Evolutionary conservation across 2,113 vertebrate species (phyloP).

Genomic region (Leucopternis melanops): DNA sequence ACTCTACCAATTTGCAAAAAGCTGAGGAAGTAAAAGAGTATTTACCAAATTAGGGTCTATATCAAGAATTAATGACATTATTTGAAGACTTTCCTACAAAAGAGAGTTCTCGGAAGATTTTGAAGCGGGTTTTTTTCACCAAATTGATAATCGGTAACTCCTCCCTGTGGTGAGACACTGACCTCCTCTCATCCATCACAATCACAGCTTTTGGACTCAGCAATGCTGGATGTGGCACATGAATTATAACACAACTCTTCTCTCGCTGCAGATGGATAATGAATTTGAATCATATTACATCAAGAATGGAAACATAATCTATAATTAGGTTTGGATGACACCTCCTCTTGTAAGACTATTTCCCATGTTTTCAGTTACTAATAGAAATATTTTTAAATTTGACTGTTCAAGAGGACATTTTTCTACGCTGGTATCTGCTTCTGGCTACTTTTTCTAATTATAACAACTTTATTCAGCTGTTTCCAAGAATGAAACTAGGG

Average conservation of each 20-base stretch:
- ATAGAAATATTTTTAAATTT: constrained; percentile 15
- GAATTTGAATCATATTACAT: constrained; percentile 23
- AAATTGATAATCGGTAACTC: not conserved
- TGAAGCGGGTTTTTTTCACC: not conserved
- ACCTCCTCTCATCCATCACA: not conserved
- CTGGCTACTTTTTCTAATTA: not conserved
- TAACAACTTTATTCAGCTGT: not conserved
- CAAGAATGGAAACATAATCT: not conserved
- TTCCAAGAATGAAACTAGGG: not conserved
- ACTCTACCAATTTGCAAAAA: not conserved
- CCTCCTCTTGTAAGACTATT: not conserved
- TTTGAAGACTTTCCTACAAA: not conserved
- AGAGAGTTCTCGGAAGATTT: not conserved
- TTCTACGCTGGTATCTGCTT: not conserved
- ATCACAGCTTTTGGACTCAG: not conserved
- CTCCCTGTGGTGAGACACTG: not conserved
- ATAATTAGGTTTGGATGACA: not conserved
- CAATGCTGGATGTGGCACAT: not conserved
- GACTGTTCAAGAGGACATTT: not conserved
- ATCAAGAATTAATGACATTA: not conserved
- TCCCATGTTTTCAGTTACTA: not conserved
- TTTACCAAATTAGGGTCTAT: not conserved
- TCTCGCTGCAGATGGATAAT: not conserved
- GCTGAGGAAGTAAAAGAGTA: not conserved
- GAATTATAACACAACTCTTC: not conserved